Evolutionary conservation across 2,888 invertebrate species (phyloP).

Genomic region (Euproctis similis): DNA sequence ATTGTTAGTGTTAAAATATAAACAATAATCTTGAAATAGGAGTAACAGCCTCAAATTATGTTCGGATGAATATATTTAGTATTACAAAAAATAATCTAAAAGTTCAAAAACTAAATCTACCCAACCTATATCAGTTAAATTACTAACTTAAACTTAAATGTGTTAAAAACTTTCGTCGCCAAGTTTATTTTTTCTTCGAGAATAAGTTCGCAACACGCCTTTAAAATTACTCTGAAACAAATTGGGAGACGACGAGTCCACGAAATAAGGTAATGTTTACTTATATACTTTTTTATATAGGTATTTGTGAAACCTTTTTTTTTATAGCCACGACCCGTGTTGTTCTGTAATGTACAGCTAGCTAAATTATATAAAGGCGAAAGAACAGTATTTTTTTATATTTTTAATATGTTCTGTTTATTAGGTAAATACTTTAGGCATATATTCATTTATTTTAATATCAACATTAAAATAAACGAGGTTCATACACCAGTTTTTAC

Average conservation of each 20-base stretch:
- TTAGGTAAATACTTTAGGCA: too few species aligned
- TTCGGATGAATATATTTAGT: too few species aligned
- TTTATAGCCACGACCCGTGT: not conserved
- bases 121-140: too few species aligned
- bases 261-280: slow-evolving; percentile 16
- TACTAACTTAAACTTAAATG: too few species aligned
- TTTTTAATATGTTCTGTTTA: too few species aligned
- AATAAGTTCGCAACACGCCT: slow-evolving; percentile 20
- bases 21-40: too few species aligned
- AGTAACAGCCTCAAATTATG: too few species aligned
- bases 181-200: slow-evolving; percentile 28
- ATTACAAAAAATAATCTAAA: too few species aligned
- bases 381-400: too few species aligned
- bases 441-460: slow-evolving; percentile 10
- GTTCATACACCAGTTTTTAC: slow-evolving; percentile 7
- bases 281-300: not conserved
- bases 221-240: slow-evolving; percentile 14
- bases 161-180: slow-evolving; percentile 17
- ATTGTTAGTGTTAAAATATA: too few species aligned
- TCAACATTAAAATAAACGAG: slow-evolving; percentile 14
- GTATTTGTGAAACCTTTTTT: too few species aligned
- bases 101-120: too few species aligned
- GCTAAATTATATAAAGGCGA: slow-evolving; percentile 7
- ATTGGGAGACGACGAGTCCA: slow-evolving; percentile 9
- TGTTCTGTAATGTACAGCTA: slow-evolving; percentile 1